Evolutionary conservation across 1,140 invertebrate species (phyloP), one percentile per base, ranked within the genome.

Genomic region (Bilobella aurantiaca): DNA sequence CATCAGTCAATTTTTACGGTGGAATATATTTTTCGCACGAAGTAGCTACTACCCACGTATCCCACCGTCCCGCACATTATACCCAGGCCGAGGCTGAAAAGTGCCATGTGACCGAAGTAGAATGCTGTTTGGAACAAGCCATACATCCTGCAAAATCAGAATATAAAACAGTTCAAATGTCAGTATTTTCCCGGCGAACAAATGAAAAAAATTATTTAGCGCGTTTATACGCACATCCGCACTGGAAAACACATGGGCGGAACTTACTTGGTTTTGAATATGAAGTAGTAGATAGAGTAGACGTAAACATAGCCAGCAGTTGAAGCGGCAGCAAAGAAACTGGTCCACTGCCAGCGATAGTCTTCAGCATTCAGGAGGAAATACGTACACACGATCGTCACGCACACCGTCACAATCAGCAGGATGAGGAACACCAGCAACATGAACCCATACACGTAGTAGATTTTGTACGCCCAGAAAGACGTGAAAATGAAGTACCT

Each of bases 391-490:
- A 99, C 96, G 78, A 99, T 99, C 23, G 96, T 99, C 1, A 99
- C 96, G 79, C 97, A 99, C 0, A 97, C 86, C 0, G 96, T 98
- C 18, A 99, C 97, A 74, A 98, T 87, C 77, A 95, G 87, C 59
- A 99, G 80, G 75, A 99, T 99, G 69, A 97, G 78, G 75, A 98
- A 96, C 31, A 99, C 97, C 64, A 99, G 82, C 68, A 99, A 79
- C 96, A 99, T 99, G 78, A 99, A 99, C 68, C 97, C 97, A 79
- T 98, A 99, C 8, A 99, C 97, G 80, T 99, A 99, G 76, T 99
- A 99, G 75, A 99, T 99, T 82, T 99, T 99, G 79, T 99, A 99
- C 23, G 96, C 97, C 97, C 97, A 99, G 78, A 99, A 99, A 32
- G 96, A 99, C 25, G 97, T 99, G 79, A 99, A 99, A 71, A 99